Percentiles rank a stretch among this genome's conserved stretches.
Evolutionary conservation across 2,888 invertebrate species (phyloP).

Genomic region (Polymixis flavicincta): DNA sequence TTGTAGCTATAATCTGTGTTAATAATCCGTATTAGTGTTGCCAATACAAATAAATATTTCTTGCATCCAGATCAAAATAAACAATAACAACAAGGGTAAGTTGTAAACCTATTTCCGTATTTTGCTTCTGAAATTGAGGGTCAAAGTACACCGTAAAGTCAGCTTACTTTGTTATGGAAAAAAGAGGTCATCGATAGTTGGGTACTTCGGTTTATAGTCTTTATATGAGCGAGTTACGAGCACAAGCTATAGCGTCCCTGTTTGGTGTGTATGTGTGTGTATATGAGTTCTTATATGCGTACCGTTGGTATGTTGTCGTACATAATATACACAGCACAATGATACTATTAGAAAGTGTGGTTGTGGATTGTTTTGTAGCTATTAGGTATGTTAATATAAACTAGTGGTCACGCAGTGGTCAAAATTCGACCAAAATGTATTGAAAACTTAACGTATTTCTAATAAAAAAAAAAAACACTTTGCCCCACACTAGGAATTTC

Average conservation of each 20-base stretch:
- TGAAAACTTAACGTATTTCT: too few relatives aligned
- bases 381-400: not conserved
- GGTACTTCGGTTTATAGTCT: constrained; percentile 44
- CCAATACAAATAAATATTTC: not conserved
- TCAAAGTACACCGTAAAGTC: constrained; percentile 30
- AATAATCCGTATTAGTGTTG: too few relatives aligned
- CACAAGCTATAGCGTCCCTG: constrained; percentile 15
- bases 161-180: constrained; percentile 40
- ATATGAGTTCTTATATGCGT: not conserved
- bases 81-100: constrained; percentile 11
- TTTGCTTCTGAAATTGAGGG: constrained; percentile 27
- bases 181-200: constrained; percentile 55
- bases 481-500: too few relatives aligned
- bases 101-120: constrained; percentile 37
- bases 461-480: too few relatives aligned
- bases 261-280: constrained; percentile 16
- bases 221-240: constrained; percentile 52
- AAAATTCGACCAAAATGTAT: too few relatives aligned
- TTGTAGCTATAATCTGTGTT: constrained; percentile 4
- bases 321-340: not conserved
- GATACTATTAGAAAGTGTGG: not conserved
- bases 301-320: not conserved
- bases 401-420: too few relatives aligned
- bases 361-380: not conserved
- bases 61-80: constrained; percentile 1